Evolutionary conservation across 2,797 vertebrate genomes (phyloP).

Genomic region (Leptatherina wallacei): DNA sequence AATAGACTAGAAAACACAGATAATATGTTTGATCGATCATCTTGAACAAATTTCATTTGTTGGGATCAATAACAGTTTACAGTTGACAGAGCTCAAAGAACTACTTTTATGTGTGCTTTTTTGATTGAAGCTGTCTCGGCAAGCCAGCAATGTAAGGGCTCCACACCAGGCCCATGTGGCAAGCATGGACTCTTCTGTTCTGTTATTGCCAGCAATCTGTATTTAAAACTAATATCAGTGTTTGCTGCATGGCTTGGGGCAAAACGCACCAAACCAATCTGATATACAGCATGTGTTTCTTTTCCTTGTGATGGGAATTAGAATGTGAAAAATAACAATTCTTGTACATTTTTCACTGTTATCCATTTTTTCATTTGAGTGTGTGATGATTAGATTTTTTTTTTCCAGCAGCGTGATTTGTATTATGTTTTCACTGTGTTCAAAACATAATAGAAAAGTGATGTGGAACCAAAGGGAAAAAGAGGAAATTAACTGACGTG

Average conservation of each 20-base stretch:
- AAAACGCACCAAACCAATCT: slow-evolving; percentile 85
- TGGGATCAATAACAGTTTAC: slow-evolving; percentile 99
- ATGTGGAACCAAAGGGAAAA: slow-evolving; percentile 78
- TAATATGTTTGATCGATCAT: slow-evolving; percentile 99
- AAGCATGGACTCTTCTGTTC: slow-evolving; percentile 81
- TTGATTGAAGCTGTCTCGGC: slow-evolving; percentile 93
- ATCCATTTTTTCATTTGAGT: slow-evolving; percentile 83
- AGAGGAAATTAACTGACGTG: slow-evolving; percentile 79
- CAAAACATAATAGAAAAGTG: slow-evolving; percentile 83
- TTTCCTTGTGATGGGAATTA: slow-evolving; percentile 84
- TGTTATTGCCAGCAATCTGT: slow-evolving; percentile 91
- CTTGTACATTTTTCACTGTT: slow-evolving; percentile 77
- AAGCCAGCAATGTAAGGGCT: slow-evolving; percentile 77
- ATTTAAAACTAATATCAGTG: slow-evolving; percentile 91
- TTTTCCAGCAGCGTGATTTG: slow-evolving; percentile 78
- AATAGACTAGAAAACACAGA: slow-evolving; percentile 96
- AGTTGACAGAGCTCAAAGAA: slow-evolving; percentile 94
- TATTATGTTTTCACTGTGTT: slow-evolving; percentile 81
- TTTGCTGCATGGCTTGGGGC: slow-evolving; percentile 86
- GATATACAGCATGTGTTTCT: slow-evolving; percentile 83
- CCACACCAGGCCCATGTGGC: slow-evolving; percentile 80
- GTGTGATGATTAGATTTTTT: slow-evolving; percentile 85
- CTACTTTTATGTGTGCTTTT: slow-evolving; percentile 90
- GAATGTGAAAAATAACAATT: slow-evolving; percentile 88
- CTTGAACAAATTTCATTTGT: slow-evolving; percentile 99